Evolutionary conservation across 2,888 invertebrate species (phyloP), one percentile per base, ranked within the genome.

Genomic region (Agrotis segetum): DNA sequence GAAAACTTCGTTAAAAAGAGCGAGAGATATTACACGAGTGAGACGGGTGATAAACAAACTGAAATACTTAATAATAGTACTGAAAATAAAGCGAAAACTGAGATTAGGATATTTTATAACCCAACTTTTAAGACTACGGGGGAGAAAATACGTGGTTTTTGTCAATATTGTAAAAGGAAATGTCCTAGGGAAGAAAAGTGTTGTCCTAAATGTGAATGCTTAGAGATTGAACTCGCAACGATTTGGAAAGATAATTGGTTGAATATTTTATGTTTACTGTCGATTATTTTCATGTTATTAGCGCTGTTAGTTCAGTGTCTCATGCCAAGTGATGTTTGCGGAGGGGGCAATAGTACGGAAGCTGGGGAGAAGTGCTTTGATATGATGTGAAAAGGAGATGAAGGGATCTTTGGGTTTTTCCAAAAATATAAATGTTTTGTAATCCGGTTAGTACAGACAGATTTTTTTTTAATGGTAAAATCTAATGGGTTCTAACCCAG

Each of bases 1-100:
- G 96, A 96, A 68, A 93, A 89, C 2, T 96, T 96, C 73, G 87
- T 96, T 2, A 96, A 96, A 84, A 91, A 93, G n/a, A 96, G 96
- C 86, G 96, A 96, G 68, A 92, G 92, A 44, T 96, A 95, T 71
- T 96, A 94, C 71, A 94, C 94, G 0, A 93, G 88, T 11, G 95
- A 94, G 70, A 84, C 86, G 0, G 87, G 90, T 1, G 95, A 95
- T 56, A 88, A 91, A 14, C 88, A 91, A 1, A 95, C 93, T 0
- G 92, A 90, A 0, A 90, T 95, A n/a, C 72, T 92, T 2, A 91
- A 93, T 65, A 91, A 92, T 52, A 66, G 84, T 1, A 84, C 86
- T 24, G 80, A 87, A 0, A 65, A 85, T 3, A 91, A 91, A 74
- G 90, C 88, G 0, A 92, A 94, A 73, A 96, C 96, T 0, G 95